phyloP scores from a whole-genome alignment of 2,888 invertebrate genomes.

The Rhamnusium bicolor region DNA sequence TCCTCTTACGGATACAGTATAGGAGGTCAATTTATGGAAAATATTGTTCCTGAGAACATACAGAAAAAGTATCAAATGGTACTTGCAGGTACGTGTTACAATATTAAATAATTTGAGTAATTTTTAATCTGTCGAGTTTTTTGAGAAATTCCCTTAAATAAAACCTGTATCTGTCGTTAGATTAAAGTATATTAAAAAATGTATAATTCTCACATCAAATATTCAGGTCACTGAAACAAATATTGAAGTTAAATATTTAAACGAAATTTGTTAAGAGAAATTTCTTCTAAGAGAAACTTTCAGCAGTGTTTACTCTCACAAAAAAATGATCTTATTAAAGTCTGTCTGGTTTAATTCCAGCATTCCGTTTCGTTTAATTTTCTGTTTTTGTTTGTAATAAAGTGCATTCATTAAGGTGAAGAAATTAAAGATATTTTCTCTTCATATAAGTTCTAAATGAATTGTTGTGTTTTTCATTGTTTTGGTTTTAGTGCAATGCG shows the following conservation, averaged over 20 bases:
- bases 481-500: background rate
- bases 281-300: conserved; percentile 7
- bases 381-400: conserved; percentile 21
- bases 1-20: too few relatives aligned
- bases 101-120: too few relatives aligned
- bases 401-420: background rate
- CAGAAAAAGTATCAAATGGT: too few relatives aligned
- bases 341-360: background rate
- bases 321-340: background rate
- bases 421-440: conserved; percentile 11
- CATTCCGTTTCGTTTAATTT: background rate
- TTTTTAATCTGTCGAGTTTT: too few relatives aligned
- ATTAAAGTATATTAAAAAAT: background rate
- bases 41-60: too few relatives aligned
- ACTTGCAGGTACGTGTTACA: too few relatives aligned
- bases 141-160: too few relatives aligned
- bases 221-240: background rate
- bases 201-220: background rate
- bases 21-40: too few relatives aligned
- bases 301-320: background rate
- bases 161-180: background rate
- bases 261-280: background rate
- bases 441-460: conserved; percentile 6
- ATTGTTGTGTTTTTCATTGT: background rate
- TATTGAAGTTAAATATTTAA: background rate